Base-by-base conservation (phyloP, 2,888 invertebrate genomes). In the Troglohyphantes excavatus region DNA sequence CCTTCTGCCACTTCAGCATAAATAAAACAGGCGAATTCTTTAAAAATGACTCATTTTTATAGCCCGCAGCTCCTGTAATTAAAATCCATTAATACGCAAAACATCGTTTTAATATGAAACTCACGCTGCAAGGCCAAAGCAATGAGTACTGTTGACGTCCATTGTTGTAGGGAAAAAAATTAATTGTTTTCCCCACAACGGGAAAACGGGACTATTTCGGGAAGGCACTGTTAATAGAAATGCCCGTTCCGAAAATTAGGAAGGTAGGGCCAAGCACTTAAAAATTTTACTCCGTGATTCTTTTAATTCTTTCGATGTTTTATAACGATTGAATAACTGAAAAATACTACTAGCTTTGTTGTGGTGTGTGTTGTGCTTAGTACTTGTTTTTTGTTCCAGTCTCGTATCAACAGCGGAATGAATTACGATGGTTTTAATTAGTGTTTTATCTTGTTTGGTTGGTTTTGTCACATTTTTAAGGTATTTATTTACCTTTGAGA, bases 31-130 rank as follows among this genome's bases (percentile, higher is more conserved):
- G 26, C 13, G 67, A 78, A 78, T 86, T 78, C 85, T 83, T 86
- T 78, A 76, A 86, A 78, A 86, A 61, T 86, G 85, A 86, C 76
- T 73, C 68, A 86, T 86, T 86, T 86, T 86, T 86, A 86, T 86
- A 78, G 85, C 85, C 70, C 70, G 27, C 39, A 39, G 85, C 43
- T 67, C 33, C 68, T 87, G 81, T 87, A 87, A 87, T 87, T 81
- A 87, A 87, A 87, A 81, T 87, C 87, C 87, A 87, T 87, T 87
- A 87, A 87, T 73, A 87, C 63, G 79, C 61, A 13, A 73, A 79
- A 67, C 81, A 81, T 73, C 70, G 72, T 67, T 81, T 87, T 81
- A 79, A 72, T 87, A 79, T 81, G 73, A 67, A 87, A 61, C 68
- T 46, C 65, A 59, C 27, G 68, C 53, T 65, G 67, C 53, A 73